phyloP scores from a whole-genome alignment of 2,888 invertebrate species.

The Molanna angustata region DNA sequence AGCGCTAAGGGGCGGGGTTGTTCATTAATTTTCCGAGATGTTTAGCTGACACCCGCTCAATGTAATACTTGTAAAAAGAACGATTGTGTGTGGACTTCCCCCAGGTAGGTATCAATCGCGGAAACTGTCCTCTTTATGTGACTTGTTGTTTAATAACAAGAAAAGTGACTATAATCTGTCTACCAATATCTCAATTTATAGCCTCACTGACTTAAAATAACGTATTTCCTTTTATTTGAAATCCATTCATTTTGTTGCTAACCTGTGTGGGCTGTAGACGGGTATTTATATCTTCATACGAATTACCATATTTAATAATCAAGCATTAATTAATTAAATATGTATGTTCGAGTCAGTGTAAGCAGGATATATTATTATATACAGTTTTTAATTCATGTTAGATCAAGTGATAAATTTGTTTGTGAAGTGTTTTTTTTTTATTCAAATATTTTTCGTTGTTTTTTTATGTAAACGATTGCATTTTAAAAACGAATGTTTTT shows the following conservation, averaged over 20 bases:
- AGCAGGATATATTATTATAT: too few relatives aligned
- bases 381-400: too few relatives aligned
- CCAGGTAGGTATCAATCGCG: not conserved
- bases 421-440: too few relatives aligned
- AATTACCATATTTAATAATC: not conserved
- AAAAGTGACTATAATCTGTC: not conserved
- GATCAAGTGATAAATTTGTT: not conserved
- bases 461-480: too few relatives aligned
- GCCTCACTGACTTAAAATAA: not conserved
- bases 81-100: not conserved
- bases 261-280: constrained; percentile 1
- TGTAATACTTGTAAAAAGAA: not conserved
- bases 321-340: too few relatives aligned
- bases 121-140: constrained; percentile 4
- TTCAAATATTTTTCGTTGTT: too few relatives aligned
- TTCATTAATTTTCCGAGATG: constrained; percentile 16
- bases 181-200: not conserved
- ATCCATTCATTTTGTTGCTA: too few relatives aligned
- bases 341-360: too few relatives aligned
- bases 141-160: constrained; percentile 1
- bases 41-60: constrained; percentile 18
- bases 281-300: constrained; percentile 3
- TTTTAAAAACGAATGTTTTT: too few relatives aligned
- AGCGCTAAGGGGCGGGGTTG: constrained; percentile 11
- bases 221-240: not conserved